Conservation (phyloP, 2,113 vertebrate species). For the Ovis aries region DNA sequence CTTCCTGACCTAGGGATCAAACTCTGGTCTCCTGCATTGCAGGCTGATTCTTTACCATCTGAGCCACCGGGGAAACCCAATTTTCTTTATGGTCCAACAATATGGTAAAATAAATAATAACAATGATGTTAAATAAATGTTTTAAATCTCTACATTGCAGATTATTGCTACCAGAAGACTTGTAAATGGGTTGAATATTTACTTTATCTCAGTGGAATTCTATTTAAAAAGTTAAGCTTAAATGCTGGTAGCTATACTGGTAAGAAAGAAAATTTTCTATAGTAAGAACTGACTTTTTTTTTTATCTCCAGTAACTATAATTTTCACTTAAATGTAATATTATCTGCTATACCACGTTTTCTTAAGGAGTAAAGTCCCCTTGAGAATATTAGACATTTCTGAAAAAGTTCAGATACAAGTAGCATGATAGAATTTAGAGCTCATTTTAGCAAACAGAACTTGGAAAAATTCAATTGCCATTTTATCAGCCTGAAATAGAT, state of each 20-base stretch:
- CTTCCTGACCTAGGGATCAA: neutral
- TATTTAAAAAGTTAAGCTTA: neutral
- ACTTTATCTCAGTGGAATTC: neutral
- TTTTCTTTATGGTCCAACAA: neutral
- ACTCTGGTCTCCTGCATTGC: neutral
- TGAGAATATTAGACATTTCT: neutral
- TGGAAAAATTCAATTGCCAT: neutral
- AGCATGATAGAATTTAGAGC: neutral
- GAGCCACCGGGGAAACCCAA: neutral
- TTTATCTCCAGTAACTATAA: neutral
- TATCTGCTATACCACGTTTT: neutral
- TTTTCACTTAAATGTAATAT: neutral
- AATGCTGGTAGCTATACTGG: neutral
- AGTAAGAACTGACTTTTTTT: neutral
- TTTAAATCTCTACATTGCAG: neutral
- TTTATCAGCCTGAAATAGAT: constrained; percentile 6
- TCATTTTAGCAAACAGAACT: neutral
- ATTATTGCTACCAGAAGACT: neutral
- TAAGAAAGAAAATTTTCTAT: constrained; percentile 8
- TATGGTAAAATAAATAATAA: neutral
- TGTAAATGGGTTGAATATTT: neutral
- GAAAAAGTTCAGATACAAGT: neutral
- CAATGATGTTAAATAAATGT: neutral
- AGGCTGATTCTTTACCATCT: neutral
- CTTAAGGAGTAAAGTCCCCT: neutral